Evolutionary conservation across 2,797 vertebrate species (phyloP).

Genomic region (Clarias pachynema): DNA sequence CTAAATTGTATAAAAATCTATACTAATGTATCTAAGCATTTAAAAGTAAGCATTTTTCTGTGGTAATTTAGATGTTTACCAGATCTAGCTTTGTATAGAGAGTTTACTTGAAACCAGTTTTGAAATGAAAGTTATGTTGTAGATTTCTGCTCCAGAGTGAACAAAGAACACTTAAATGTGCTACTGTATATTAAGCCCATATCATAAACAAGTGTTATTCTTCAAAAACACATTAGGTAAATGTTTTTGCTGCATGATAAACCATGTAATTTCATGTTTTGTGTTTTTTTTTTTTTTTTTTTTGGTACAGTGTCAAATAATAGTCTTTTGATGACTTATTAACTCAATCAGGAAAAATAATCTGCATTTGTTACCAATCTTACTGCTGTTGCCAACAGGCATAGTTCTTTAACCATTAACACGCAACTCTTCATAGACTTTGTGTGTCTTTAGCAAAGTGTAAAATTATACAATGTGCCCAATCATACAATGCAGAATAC

Average conservation of each 20-base stretch:
- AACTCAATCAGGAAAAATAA: background rate
- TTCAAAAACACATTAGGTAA: background rate
- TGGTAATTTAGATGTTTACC: background rate
- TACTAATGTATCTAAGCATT: background rate
- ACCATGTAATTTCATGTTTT: background rate
- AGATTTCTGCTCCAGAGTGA: background rate
- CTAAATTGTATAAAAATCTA: background rate
- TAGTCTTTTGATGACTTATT: background rate
- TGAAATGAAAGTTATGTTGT: background rate
- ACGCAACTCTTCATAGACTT: background rate
- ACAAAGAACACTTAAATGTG: background rate
- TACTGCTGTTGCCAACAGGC: background rate
- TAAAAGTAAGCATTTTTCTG: background rate
- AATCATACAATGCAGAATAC: background rate
- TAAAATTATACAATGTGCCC: background rate
- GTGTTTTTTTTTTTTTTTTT: background rate
- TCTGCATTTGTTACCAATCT: background rate
- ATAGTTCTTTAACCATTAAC: background rate
- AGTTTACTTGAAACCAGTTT: background rate
- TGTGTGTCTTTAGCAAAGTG: background rate
- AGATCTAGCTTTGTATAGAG: background rate
- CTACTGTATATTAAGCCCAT: too few species aligned
- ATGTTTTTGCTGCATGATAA: background rate
- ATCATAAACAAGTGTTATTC: background rate
- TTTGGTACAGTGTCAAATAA: too few species aligned